Evolutionary conservation across 2,888 invertebrate species (phyloP), one percentile per base, ranked within the genome.

Genomic region (Dione juno): DNA sequence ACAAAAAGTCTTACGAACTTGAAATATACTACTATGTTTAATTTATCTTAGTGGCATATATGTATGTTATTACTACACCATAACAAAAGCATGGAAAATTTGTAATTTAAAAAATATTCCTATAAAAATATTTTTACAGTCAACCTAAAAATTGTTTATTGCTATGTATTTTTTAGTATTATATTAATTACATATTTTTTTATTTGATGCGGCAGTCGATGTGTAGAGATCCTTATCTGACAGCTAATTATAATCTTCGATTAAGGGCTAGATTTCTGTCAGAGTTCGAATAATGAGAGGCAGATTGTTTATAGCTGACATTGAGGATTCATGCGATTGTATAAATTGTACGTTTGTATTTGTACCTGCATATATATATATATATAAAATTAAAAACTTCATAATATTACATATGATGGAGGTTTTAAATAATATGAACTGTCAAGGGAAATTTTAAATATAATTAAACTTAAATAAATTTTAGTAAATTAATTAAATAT

Each of bases 231-330:
- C 85, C 86, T 87, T 86, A 88, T 80, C 84, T 87, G 88, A 87
- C 88, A 88, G 86, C 83, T 90, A 89, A 90, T 91, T 90, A 90
- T 89, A 91, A 87, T 88, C 87, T 85, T 88, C 88, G 87, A 89
- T 90, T 90, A 90, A 88, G 84, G 80, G 80, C 84, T 87, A 87
- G 80, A 80, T 77, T 79, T 83, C 84, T 86, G 86, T 85, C 87
- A 84, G 81, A 76, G 76, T 74, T 81, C 78, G 83, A 87, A 82
- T 88, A 88, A 88, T 87, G 87, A 84, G 84, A 74, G 70, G 74
- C 74, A 73, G 78, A 71, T 76, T 54, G 69, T 76, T 75, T 74
- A 75, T 76, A 67, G 64, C 70, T 70, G 70, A 74, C 71, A 57
- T 73, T 71, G 67, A 70, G 58, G 69, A 72, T 73, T 70, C 76